Base-by-base conservation (phyloP, 2,113 vertebrate genomes). In the Labrus mixtus region DNA sequence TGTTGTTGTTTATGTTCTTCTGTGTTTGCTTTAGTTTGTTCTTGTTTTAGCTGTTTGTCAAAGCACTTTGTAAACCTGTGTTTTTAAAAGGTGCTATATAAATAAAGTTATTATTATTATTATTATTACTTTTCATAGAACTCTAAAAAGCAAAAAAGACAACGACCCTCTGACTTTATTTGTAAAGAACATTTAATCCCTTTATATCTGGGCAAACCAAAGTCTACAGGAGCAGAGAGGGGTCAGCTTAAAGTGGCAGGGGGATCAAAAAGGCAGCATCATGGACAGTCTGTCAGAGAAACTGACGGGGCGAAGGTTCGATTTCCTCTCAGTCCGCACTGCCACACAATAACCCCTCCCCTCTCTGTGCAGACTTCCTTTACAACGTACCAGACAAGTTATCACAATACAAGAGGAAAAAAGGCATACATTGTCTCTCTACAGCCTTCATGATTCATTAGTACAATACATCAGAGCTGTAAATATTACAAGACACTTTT, bases 101-200 rank as follows among this genome's bases (percentile, higher is more conserved):
- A n/a, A n/a, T n/a, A n/a, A n/a, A n/a, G n/a, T n/a, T n/a, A n/a
- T n/a, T n/a, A n/a, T n/a, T n/a, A n/a, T n/a, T n/a, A n/a, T n/a
- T n/a, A n/a, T n/a, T n/a, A n/a, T n/a, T 33, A 33, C 29, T 33
- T 33, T 33, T 33, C 6, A 33, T 33, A 33, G 4, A 3, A 33
- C 29, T 33, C 29, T 33, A 4, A 33, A 6, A 33, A 33, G 29
- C n/a, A 33, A 33, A 39, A 70, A 46, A 74, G 9, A 83, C 67
- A 43, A 67, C 2, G n/a, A 59, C 48, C 50, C 55, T n/a, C 10
- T 3, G 8, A 59, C 9, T 67, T 84, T 93, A 90, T 90, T 93
- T 95, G 93, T 93, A 94, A 95, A 95, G 95, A 93, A 95, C 93
- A 94, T 94, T 94, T 94, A 95, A 93, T 95, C 91, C 91, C 91